phyloP scores from a whole-genome alignment of 2,797 vertebrate genomes.

The Rhinogobio ventralis region DNA sequence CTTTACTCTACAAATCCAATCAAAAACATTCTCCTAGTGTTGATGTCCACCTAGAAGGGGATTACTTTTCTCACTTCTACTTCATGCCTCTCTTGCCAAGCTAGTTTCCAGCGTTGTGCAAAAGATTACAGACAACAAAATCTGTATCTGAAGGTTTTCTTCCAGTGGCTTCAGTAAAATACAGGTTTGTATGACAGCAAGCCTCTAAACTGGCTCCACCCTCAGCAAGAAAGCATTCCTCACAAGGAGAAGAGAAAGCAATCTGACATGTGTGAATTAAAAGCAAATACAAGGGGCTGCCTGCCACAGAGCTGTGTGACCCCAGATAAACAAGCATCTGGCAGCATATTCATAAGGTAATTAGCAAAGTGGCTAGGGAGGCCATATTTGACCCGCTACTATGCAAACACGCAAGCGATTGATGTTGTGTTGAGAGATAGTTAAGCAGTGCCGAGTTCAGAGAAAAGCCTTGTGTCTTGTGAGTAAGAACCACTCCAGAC shows the following conservation, averaged over 20 bases:
- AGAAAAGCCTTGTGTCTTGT: constrained; percentile 8
- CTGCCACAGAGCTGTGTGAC: constrained; percentile 33
- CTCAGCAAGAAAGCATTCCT: constrained; percentile 74
- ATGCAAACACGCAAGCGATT: constrained; percentile 23
- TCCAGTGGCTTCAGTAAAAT: background rate
- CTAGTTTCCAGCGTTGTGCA: background rate
- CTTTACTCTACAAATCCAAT: constrained; percentile 7
- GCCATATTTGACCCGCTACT: constrained; percentile 6
- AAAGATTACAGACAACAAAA: background rate
- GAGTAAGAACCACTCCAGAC: constrained; percentile 24
- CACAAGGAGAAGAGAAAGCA: constrained; percentile 67
- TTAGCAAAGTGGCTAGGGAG: constrained; percentile 7
- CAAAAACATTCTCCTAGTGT: background rate
- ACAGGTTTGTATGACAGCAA: constrained; percentile 53
- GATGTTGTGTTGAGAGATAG: constrained; percentile 26
- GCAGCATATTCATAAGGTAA: constrained; percentile 27
- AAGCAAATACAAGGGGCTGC: constrained; percentile 68
- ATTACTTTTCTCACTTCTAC: constrained; percentile 47
- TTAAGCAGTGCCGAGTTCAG: constrained; percentile 19
- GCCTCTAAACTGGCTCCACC: constrained; percentile 63
- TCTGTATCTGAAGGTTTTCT: background rate
- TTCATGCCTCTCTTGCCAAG: background rate
- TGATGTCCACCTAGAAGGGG: constrained; percentile 46
- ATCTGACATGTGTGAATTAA: constrained; percentile 77
- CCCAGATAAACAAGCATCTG: constrained; percentile 38